Evolutionary conservation across 2,797 vertebrate species (phyloP), one percentile per base, ranked within the genome.

Genomic region (Protonibea diacanthus): DNA sequence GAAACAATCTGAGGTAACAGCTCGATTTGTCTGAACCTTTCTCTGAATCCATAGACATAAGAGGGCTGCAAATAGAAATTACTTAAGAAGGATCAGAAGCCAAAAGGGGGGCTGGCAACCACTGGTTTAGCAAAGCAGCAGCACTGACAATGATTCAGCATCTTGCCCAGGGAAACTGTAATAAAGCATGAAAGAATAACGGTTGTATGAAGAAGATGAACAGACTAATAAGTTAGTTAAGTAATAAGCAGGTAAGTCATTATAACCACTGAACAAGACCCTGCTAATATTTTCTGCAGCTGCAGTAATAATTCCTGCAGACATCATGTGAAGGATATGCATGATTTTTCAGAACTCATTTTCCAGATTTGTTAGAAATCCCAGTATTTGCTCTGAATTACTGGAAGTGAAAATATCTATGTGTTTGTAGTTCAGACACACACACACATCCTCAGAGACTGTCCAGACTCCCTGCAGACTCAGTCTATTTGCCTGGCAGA

Each of bases 391-490:
- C 33, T 3, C 42, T 49, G 23, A 56, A 74, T 68, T 64, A 70
- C 61, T 71, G 48, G 23, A 79, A 72, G 78, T 60, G 17, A 71
- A 53, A 81, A 69, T 78, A 21, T 60, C n/a, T 10, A 55, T 76
- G 74, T 76, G 56, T 88, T 75, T 85, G 80, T 29, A 70, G 61
- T 63, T 81, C 44, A 69, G 57, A 63, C 70, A 60, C 80, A 55
- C 74, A 29, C 74, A 53, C 74, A 29, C 74, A 53, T 60, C 76
- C 76, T 74, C 72, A 20, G 79, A 74, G 78, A 66, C 17, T 0
- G 8, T 29, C 65, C 70, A 81, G 75, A 76, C 84, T 86, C 78
- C 81, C 88, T 81, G 69, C 74, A 88, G 87, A 88, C 80, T 85
- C 66, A 57, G 59, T 78, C 75, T 60, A 56, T 82, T 78, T 87